Conservation (phyloP, 1,140 invertebrate genomes). For the Acromyrmex heyeri region DNA sequence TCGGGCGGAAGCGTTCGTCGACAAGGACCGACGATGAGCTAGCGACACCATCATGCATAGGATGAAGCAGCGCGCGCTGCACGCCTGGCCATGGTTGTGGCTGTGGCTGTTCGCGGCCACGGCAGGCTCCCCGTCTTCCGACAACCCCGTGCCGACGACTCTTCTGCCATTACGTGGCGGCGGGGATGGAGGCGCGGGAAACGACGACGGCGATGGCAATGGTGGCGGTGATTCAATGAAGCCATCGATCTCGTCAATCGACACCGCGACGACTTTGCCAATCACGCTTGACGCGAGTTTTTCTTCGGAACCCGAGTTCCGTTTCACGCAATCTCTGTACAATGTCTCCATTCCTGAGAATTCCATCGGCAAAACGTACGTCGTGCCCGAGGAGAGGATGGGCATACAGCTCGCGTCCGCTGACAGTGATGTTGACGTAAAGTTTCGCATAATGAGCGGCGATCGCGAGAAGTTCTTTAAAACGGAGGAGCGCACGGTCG, state of each 20-base stretch:
- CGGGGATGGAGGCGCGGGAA: neutral
- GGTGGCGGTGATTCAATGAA: slow-evolving; percentile 26
- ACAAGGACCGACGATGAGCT: slow-evolving; percentile 82
- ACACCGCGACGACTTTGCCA: slow-evolving; percentile 66
- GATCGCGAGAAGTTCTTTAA: slow-evolving; percentile 97
- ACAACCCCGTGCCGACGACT: slow-evolving; percentile 58
- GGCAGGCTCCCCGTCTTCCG: slow-evolving; percentile 79
- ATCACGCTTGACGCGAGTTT: slow-evolving; percentile 66
- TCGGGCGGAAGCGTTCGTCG: slow-evolving; percentile 45
- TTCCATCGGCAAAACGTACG: slow-evolving; percentile 94
- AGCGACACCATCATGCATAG: slow-evolving; percentile 82
- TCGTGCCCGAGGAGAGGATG: slow-evolving; percentile 90
- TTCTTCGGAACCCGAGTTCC: slow-evolving; percentile 82
- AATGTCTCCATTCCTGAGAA: slow-evolving; percentile 97
- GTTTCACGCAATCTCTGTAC: slow-evolving; percentile 93
- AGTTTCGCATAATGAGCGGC: slow-evolving; percentile 94
- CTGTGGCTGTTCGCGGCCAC: slow-evolving; percentile 83
- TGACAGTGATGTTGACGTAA: slow-evolving; percentile 89
- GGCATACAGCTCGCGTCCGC: slow-evolving; percentile 88
- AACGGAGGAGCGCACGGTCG: slow-evolving; percentile 94
- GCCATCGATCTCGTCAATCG: slow-evolving; percentile 30
- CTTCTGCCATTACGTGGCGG: slow-evolving; percentile 36
- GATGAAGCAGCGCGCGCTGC: slow-evolving; percentile 83
- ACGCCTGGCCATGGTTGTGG: slow-evolving; percentile 84
- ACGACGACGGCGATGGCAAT: neutral